Evolutionary conservation across 1,140 invertebrate species (phyloP).

Genomic region (Euglossa dilemma): DNA sequence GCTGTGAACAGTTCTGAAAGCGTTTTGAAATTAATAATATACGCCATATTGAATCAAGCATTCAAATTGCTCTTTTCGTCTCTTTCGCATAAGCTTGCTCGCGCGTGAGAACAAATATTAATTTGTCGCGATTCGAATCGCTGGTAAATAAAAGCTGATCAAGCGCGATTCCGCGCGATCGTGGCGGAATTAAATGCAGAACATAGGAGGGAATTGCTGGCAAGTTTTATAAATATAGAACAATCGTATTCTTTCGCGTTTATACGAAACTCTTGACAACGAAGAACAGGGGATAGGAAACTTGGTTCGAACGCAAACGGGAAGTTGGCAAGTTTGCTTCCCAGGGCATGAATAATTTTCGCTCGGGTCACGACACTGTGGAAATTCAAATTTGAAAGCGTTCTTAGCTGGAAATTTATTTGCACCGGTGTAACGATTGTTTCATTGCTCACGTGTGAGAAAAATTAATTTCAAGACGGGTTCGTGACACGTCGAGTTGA

Average conservation of each 20-base stretch:
- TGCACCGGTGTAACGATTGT: not conserved
- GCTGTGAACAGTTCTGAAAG: not conserved
- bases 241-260: slow-evolving; percentile 30
- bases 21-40: not conserved
- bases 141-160: not conserved
- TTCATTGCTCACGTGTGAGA: not conserved
- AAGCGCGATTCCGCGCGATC: not conserved
- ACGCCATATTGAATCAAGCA: not conserved
- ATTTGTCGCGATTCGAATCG: not conserved
- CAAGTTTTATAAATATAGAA: slow-evolving; percentile 19
- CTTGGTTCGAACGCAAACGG: slow-evolving; percentile 35
- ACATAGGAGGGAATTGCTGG: not conserved
- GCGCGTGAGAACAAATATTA: not conserved
- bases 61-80: not conserved
- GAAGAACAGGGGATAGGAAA: slow-evolving; percentile 29
- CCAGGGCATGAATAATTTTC: slow-evolving; percentile 43
- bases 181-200: not conserved
- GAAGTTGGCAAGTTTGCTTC: slow-evolving; percentile 38
- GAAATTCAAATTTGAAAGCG: slow-evolving; percentile 37
- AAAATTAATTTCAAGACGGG: not conserved
- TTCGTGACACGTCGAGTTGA: too few species aligned
- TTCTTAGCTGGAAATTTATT: slow-evolving; percentile 20
- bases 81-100: not conserved
- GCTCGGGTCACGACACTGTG: not conserved
- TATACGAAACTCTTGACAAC: slow-evolving; percentile 3